Percentiles rank a stretch among this genome's conserved stretches.
phyloP scores from a whole-genome alignment of 2,888 invertebrate species.

The Drosophila prostipennis region DNA sequence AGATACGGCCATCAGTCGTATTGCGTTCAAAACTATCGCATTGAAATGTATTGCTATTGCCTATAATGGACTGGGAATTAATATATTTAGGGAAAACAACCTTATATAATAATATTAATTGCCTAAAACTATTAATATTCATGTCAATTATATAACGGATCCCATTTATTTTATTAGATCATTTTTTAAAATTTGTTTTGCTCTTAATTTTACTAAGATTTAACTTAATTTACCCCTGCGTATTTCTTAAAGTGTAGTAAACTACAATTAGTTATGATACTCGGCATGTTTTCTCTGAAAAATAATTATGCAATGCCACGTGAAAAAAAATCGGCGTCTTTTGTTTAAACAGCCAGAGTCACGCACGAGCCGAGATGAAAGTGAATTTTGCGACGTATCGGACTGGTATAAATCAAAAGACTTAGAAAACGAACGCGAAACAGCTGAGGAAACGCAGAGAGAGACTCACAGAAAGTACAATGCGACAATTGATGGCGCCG shows the following conservation, averaged over 20 bases:
- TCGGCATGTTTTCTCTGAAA: constrained; percentile 8
- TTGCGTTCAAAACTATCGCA: constrained; percentile 37
- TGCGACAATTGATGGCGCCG: constrained; percentile 52
- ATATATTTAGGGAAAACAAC: too few relatives aligned
- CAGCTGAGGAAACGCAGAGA: constrained; percentile 20
- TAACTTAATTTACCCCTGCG: neutral
- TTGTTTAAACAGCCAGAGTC: constrained; percentile 56
- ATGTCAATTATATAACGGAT: too few relatives aligned
- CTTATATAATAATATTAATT: too few relatives aligned
- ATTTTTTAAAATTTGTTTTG: too few relatives aligned
- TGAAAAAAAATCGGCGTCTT: constrained; percentile 28
- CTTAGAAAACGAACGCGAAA: constrained; percentile 71
- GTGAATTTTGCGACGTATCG: constrained; percentile 44
- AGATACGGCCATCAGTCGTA: constrained; percentile 48
- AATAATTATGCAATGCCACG: constrained; percentile 34
- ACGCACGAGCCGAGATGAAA: constrained; percentile 58
- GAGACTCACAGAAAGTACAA: constrained; percentile 20
- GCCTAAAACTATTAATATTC: too few relatives aligned
- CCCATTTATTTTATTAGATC: too few relatives aligned
- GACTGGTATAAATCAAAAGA: constrained; percentile 58
- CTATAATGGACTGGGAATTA: neutral
- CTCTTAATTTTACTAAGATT: too few relatives aligned
- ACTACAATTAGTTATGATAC: neutral
- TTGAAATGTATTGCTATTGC: constrained; percentile 61
- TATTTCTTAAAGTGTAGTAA: neutral